Conservation (phyloP, 2,113 vertebrate genomes). For the Loxodonta africana region DNA sequence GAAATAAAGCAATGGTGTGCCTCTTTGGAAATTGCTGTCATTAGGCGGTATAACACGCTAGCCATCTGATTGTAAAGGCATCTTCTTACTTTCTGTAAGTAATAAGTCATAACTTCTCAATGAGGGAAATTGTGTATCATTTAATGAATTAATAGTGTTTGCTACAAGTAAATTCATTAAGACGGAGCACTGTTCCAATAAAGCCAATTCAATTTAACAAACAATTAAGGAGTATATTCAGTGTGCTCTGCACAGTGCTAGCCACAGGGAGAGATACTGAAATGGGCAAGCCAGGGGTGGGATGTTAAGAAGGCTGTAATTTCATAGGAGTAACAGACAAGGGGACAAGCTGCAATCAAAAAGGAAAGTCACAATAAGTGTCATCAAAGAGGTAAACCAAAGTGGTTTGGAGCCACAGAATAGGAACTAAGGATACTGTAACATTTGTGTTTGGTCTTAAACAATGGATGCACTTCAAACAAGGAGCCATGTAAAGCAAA, state of each 20-base stretch:
- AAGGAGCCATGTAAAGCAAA: background rate
- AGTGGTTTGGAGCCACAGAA: background rate
- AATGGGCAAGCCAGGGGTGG: too few species aligned
- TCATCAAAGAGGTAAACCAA: background rate
- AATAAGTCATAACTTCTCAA: slow-evolving; percentile 40
- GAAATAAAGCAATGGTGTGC: background rate
- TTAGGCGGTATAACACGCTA: background rate
- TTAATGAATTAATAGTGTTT: background rate
- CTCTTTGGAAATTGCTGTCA: background rate
- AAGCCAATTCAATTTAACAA: background rate
- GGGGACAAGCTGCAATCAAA: background rate
- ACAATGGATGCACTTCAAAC: background rate
- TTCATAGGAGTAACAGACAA: background rate
- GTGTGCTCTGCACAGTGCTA: background rate
- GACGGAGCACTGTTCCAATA: background rate
- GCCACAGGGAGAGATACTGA: background rate
- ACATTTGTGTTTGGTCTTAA: background rate
- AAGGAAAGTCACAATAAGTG: background rate
- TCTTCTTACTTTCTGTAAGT: background rate
- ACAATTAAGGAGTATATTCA: background rate
- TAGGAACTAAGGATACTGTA: background rate
- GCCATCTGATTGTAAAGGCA: background rate
- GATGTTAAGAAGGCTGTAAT: background rate
- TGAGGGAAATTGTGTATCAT: background rate
- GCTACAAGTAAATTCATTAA: slow-evolving; percentile 23